phyloP scores from a whole-genome alignment of 1,140 invertebrate genomes.

The Neodiprion fabricii region DNA sequence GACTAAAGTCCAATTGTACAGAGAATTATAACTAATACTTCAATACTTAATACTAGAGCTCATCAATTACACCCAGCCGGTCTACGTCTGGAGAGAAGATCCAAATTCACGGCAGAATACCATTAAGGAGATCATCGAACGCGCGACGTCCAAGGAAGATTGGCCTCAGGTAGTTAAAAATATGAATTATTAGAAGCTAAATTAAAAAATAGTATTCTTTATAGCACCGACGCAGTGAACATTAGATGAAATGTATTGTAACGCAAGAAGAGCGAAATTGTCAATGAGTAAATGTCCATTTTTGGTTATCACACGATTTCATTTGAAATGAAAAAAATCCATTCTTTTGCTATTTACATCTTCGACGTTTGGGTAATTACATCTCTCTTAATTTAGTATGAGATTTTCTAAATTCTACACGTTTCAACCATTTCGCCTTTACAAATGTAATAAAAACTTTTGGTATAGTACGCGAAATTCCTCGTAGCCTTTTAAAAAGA shows the following conservation, averaged over 20 bases:
- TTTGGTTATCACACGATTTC: background rate
- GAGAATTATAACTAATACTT: background rate
- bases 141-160: conserved; percentile 81
- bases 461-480: too few species aligned
- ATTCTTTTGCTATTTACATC: too few species aligned
- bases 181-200: background rate
- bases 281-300: conserved; percentile 3
- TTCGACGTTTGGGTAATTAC: too few species aligned
- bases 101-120: conserved; percentile 90
- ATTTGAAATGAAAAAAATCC: background rate
- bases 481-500: too few species aligned
- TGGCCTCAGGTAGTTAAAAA: conserved; percentile 82
- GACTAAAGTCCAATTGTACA: background rate
- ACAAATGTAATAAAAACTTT: too few species aligned
- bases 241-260: conserved; percentile 6
- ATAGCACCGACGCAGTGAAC: background rate
- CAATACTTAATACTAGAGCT: conserved; percentile 70
- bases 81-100: conserved; percentile 92
- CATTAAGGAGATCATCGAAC: conserved; percentile 86
- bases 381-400: too few species aligned
- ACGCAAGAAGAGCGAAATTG: background rate
- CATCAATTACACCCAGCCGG: conserved; percentile 92
- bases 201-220: conserved; percentile 8
- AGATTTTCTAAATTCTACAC: too few species aligned
- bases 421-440: too few species aligned